These are phyloP conservation scores for Cuniculus paca DNA, from an alignment of 2,797 vertebrate species.

Conservation along the genomic window DNA sequence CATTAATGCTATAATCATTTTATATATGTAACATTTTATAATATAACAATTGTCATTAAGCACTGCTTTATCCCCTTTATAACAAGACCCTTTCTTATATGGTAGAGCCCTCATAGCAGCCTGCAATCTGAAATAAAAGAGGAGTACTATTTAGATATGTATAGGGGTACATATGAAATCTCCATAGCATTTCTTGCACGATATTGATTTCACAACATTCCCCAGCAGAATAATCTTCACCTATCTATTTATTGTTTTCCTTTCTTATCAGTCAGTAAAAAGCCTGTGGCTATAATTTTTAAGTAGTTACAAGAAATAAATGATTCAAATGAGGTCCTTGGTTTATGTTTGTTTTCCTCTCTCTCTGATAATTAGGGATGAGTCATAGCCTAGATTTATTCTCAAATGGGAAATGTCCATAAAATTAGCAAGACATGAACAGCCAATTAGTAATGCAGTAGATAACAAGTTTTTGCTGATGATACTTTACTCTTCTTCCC, in stretches of 20 bases:
- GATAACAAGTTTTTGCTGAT: not conserved
- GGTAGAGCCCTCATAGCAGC: not conserved
- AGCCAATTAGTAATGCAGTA: not conserved
- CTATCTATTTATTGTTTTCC: constrained; percentile 50
- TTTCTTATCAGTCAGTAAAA: constrained; percentile 40
- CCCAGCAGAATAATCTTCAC: constrained; percentile 10
- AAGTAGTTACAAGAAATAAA: constrained; percentile 72
- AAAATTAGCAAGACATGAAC: not conserved
- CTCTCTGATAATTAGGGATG: constrained; percentile 28
- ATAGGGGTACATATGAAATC: not conserved
- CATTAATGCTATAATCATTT: not conserved
- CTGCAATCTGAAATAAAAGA: not conserved
- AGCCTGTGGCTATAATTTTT: constrained; percentile 64
- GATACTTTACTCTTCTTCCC: not conserved
- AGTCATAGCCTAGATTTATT: constrained; percentile 56
- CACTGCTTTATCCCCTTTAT: not conserved
- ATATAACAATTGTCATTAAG: not conserved
- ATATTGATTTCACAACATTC: constrained; percentile 6
- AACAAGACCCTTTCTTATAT: not conserved
- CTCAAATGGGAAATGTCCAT: constrained; percentile 46
- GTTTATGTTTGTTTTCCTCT: constrained; percentile 62
- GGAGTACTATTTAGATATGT: not conserved
- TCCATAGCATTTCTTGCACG: not conserved
- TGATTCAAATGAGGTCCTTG: constrained; percentile 35
- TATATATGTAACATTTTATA: not conserved